A percentile compares a stretch with the other conserved stretches of the same genome.
Conservation (phyloP, 2,888 invertebrate species). For the Anaspis maculata region DNA sequence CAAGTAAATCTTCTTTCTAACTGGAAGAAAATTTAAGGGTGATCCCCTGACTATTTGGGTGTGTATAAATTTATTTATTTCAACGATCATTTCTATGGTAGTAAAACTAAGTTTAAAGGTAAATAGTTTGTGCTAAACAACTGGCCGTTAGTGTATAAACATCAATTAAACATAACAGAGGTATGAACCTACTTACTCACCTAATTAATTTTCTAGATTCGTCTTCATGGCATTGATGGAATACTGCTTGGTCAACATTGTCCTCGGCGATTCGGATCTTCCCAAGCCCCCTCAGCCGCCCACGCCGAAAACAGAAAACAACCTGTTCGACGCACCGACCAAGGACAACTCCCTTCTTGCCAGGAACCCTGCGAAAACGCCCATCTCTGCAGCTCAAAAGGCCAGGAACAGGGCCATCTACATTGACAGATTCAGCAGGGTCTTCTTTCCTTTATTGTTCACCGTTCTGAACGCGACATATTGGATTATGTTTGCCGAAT, state of each 20-base stretch:
- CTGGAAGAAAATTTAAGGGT: no score
- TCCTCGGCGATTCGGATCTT: constrained; percentile 64
- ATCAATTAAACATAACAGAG: no score
- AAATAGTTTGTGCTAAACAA: no score
- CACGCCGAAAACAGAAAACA: constrained; percentile 41
- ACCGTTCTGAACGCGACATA: constrained; percentile 60
- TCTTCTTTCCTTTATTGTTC: constrained; percentile 63
- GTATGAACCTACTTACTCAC: constrained; percentile 2
- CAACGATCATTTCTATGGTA: no score
- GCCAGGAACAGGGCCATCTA: constrained; percentile 58
- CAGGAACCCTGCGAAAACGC: constrained; percentile 30
- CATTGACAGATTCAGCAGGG: constrained; percentile 61
- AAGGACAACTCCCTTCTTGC: constrained; percentile 43
- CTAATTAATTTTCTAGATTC: constrained; percentile 48
- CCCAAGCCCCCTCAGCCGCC: constrained; percentile 49
- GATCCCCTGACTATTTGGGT: no score
- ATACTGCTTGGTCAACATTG: constrained; percentile 82
- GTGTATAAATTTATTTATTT: no score
- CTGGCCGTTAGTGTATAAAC: no score
- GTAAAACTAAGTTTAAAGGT: no score
- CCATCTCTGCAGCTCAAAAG: constrained; percentile 50
- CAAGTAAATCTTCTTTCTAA: no score
- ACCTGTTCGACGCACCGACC: constrained; percentile 47
- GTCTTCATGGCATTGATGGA: constrained; percentile 93
- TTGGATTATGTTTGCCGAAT: constrained; percentile 67